These are phyloP conservation scores for Magallana gigas DNA, from an alignment of 1,140 invertebrate species.

Conservation along the genomic window DNA sequence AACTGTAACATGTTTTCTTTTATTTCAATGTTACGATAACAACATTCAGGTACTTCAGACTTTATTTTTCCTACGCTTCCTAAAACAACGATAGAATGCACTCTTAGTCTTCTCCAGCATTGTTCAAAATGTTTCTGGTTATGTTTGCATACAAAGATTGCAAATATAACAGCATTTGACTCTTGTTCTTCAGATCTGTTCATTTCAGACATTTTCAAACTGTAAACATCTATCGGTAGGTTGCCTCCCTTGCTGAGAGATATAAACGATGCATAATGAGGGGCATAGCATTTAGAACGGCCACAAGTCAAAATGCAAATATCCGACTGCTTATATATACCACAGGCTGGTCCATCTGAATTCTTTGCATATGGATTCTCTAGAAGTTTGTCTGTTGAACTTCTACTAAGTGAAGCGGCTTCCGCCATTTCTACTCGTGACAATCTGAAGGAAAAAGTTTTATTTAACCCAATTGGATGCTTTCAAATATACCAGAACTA, in stretches of 20 bases:
- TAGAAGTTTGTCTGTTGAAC: too few relatives aligned
- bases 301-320: neutral
- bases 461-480: too few relatives aligned
- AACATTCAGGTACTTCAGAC: neutral
- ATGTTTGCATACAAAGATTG: slow-evolving; percentile 9
- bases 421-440: too few relatives aligned
- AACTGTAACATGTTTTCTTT: neutral
- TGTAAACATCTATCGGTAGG: neutral
- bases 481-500: too few relatives aligned
- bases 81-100: neutral
- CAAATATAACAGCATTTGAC: neutral
- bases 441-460: too few relatives aligned
- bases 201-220: neutral
- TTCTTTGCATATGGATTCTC: too few relatives aligned
- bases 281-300: neutral
- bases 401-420: too few relatives aligned
- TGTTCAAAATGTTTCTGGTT: neutral
- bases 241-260: neutral
- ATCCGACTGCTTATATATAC: neutral
- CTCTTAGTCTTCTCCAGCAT: neutral
- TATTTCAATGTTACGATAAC: neutral
- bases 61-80: neutral
- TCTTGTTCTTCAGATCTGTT: neutral
- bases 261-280: neutral
- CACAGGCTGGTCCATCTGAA: too few relatives aligned